Base-by-base conservation (phyloP, 2,888 invertebrate species). In the Philhelius pedissequus region DNA sequence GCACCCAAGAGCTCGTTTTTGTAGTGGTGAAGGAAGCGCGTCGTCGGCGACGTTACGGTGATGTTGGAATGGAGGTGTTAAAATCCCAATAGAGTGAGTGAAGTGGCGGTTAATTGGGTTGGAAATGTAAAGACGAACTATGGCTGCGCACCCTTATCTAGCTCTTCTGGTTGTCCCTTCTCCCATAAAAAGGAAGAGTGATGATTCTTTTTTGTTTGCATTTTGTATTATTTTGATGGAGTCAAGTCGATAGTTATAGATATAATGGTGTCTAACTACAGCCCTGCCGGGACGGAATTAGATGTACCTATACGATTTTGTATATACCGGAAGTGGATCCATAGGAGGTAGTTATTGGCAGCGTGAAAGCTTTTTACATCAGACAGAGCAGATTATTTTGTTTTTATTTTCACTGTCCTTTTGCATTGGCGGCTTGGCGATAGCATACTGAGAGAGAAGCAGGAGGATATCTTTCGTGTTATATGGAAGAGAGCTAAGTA, bases 281-380 rank as follows among this genome's bases (percentile, higher is more conserved):
- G 52, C 18, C 25, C 38, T 27, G 70, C 66, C 48, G 60, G 70
- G 70, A 71, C 71, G 32, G 38, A 71, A 64, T 79, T 83, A 80
- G 70, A 76, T 60, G 30, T 45, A n/a, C n/a, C n/a, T n/a, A n/a
- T n/a, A 71, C 18, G 70, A 52, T 60, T 54, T 66, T 68, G 48
- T 75, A 71, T 84, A 71, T 84, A 71, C 80, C 71, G 76, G 80
- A 84, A 80, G 80, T 80, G 71, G 75, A 80, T 62, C 74, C 71
- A 84, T 60, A 79, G 64, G 79, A 79, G 64, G 79, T 66, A 79
- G 66, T 75, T 84, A 79, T 84, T 79, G 83, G 74, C 74, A 78
- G 79, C 75, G 78, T 69, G 52, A 64, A 71, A 75, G 84, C 84
- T 80, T 79, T 43, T 84, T 70, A 66, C 54, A 66, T 76, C 84